Conservation (phyloP, 2,797 vertebrate genomes). For the Micromesistius poutassou region DNA sequence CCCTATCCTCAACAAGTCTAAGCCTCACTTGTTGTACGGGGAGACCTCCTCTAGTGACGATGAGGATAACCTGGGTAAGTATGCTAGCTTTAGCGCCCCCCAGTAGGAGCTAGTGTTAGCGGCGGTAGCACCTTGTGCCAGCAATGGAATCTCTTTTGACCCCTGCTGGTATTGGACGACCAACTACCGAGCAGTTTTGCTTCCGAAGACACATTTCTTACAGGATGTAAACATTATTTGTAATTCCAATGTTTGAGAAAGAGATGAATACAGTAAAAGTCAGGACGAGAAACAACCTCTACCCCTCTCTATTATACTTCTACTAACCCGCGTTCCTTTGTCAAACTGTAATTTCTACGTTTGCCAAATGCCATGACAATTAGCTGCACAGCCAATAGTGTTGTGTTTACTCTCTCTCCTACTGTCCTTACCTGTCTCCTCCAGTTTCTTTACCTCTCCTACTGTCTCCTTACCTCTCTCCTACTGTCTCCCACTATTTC, state of each 20-base stretch:
- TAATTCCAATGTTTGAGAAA: neutral
- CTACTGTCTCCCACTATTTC: constrained; percentile 35
- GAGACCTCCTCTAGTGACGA: constrained; percentile 92
- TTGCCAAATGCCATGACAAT: neutral
- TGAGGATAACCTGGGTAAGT: constrained; percentile 89
- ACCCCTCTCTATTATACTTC: neutral
- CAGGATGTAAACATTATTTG: neutral
- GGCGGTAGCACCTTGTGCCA: neutral
- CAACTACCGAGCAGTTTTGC: neutral
- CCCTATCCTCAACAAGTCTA: constrained; percentile 88
- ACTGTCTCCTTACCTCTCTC: neutral
- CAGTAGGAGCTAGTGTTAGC: neutral
- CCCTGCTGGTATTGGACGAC: neutral
- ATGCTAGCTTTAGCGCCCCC: constrained; percentile 26
- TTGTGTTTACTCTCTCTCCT: neutral
- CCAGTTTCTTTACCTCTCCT: neutral
- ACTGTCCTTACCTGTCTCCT: neutral
- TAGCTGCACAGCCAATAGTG: neutral
- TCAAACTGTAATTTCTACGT: neutral
- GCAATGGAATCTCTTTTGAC: neutral
- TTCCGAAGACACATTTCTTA: neutral
- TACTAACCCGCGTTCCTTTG: neutral
- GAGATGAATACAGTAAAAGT: neutral
- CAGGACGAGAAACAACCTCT: neutral
- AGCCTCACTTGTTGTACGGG: constrained; percentile 79